Conservation (phyloP, 2,888 invertebrate species). For the Baccha elongata region DNA sequence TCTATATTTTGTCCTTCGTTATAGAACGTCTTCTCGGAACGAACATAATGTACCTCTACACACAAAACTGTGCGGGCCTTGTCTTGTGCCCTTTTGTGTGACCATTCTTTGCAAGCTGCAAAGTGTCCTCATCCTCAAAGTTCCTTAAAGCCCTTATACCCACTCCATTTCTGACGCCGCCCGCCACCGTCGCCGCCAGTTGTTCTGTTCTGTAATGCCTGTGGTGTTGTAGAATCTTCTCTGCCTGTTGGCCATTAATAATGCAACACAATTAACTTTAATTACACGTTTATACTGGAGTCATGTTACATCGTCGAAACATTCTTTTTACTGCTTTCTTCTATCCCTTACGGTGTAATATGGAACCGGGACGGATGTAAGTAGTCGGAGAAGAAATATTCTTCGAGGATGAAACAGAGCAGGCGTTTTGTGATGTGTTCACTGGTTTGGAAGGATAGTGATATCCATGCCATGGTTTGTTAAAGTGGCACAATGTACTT, state of each 20-base stretch:
- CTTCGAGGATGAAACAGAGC: not conserved
- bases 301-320: slow-evolving; percentile 71
- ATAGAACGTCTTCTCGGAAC: slow-evolving; percentile 13
- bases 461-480: slow-evolving; percentile 46
- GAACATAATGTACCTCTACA: not conserved
- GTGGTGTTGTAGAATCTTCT: slow-evolving; percentile 33
- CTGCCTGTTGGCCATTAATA: slow-evolving; percentile 69
- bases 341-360: slow-evolving; percentile 64
- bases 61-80: slow-evolving; percentile 13
- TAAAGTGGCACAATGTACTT: slow-evolving; percentile 40
- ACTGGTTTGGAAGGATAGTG: slow-evolving; percentile 54
- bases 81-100: slow-evolving; percentile 47
- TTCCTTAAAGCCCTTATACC: not conserved
- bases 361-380: slow-evolving; percentile 23
- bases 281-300: slow-evolving; percentile 74
- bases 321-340: slow-evolving; percentile 63
- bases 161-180: not conserved
- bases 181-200: not conserved
- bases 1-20: slow-evolving; percentile 32
- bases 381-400: slow-evolving; percentile 1
- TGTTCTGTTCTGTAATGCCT: slow-evolving; percentile 14
- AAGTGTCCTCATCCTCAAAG: slow-evolving; percentile 6
- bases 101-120: slow-evolving; percentile 45
- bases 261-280: slow-evolving; percentile 75
- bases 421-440: slow-evolving; percentile 50